Base-by-base conservation (phyloP, 1,140 invertebrate genomes). In the Psix sp. region DNA sequence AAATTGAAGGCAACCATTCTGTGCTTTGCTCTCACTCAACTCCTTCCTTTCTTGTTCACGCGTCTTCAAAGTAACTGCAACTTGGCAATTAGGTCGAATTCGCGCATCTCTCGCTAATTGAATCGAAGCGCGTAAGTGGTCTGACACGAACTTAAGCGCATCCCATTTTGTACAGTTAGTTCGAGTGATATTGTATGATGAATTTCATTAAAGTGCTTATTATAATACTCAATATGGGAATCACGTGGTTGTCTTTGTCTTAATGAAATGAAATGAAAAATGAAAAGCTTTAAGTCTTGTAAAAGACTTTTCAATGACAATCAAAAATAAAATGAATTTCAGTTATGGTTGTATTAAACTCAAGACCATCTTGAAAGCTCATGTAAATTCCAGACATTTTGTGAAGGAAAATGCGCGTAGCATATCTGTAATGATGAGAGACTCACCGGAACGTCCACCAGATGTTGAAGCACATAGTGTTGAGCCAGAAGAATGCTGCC, bases 401-500 rank as follows among this genome's bases (percentile, higher is more conserved):
- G 43, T 51, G 26, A 17, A 49, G 63, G 59, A 74, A 74, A 74
- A 60, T 68, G 72, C 45, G 46, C 33, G 43, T 43, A 48, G 51
- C 46, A 57, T 65, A 59, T 73, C 60, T 54, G 42, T 73, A 67
- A 73, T 63, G 71, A 63, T 60, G 62, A 66, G 62, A 83, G 74
- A 89, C 91, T 92, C 80, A 93, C 92, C 92, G 88, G 85, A 95
- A 95, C 9, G 96, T 97, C 91, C 94, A 94, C 93, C 94, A 97
- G 81, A 97, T 95, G 86, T 97, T 96, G 88, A 96, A 95, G 84
- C 96, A 96, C 94, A 98, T 97, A 29, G 95, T 94, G 86, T 95
- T 96, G 54, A 98, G 93, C 97, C 97, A 98, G 84, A 96, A 96
- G 89, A 98, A 98, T 59, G 96, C 94, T 17, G 95, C 91, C 79